These are phyloP conservation scores for Platygyra sinensis DNA, from an alignment of 64 coral and sea anemone genomes.

Conservation along the genomic window DNA sequence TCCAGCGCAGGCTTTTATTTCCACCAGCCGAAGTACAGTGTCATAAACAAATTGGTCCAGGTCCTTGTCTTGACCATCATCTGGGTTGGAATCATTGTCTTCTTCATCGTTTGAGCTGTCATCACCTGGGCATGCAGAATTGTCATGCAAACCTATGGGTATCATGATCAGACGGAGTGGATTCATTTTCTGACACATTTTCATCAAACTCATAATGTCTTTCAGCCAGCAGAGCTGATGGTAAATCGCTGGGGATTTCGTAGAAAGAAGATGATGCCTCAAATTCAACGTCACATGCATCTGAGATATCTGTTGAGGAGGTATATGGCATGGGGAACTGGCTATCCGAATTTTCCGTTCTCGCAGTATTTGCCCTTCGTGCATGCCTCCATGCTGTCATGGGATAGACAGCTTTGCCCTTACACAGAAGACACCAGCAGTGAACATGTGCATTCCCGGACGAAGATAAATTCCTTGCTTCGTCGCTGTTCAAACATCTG, in stretches of 20 bases:
- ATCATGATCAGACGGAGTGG: no score
- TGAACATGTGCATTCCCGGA: constrained; percentile 56
- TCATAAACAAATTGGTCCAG: constrained; percentile 51
- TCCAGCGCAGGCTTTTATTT: constrained; percentile 60
- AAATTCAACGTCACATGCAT: background rate
- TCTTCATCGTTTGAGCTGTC: no score
- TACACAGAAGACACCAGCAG: constrained; percentile 46
- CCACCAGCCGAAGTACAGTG: constrained; percentile 60
- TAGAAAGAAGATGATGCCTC: background rate
- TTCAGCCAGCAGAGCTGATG: no score
- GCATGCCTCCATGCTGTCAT: constrained; percentile 74
- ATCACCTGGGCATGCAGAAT: no score
- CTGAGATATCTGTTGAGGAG: background rate
- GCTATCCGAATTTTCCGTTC: background rate
- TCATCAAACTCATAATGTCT: no score
- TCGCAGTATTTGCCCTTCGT: background rate
- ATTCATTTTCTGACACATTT: no score
- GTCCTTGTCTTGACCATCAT: constrained; percentile 1
- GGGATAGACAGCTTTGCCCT: constrained; percentile 56
- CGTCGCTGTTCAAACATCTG: constrained; percentile 45
- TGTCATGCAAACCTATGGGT: no score
- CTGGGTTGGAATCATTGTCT: background rate
- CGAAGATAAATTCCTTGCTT: constrained; percentile 26
- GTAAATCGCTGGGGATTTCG: background rate
- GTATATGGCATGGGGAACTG: background rate